Evolutionary conservation across 2,797 vertebrate genomes (phyloP), one percentile per base, ranked within the genome.

Genomic region (Thunnus albacares): DNA sequence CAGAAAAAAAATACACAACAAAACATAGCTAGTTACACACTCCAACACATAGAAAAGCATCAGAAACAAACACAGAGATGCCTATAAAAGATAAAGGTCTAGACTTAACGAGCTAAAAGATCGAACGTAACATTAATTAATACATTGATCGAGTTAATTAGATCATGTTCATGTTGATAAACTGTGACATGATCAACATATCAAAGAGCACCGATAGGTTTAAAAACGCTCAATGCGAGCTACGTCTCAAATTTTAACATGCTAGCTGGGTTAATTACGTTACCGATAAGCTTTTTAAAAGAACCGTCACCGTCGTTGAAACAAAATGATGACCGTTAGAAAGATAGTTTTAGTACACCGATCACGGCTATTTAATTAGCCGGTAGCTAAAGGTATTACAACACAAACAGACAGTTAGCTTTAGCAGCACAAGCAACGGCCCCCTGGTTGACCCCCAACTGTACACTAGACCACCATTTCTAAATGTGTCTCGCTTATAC

Each of bases 361-460:
- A 33, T 33, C 6, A 30, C 28, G 5, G 30, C 30, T 33, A 1
- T 35, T 28, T 55, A 5, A 53, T 52, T 65, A 79, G n/a, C 61
- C 62, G 53, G 72, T 68, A 63, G 77, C 74, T 76, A 78, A 5
- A 61, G 15, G 3, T 33, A 20, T 49, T 17, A 63, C 12, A 51
- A 20, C 17, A 49, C 18, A 51, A 2, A 66, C 45, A 51, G 5
- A 66, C 45, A 2, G 58, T 85, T 92, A 92, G 92, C 90, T 56
- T 87, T 86, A 89, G 89, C 88, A 57, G 55, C 64, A 62, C 45
- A 38, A 59, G 52, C 26, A 70, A 63, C 75, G 75, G 64, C 70
- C 80, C 83, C 65, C 57, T 12, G 22, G 53, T 33, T 90, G 79
- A 94, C 85, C 77, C 82, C 64, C 58, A 84, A 28, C 13, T 49